phyloP scores from a whole-genome alignment of 2,888 invertebrate species.

The Nudaria mundana region DNA sequence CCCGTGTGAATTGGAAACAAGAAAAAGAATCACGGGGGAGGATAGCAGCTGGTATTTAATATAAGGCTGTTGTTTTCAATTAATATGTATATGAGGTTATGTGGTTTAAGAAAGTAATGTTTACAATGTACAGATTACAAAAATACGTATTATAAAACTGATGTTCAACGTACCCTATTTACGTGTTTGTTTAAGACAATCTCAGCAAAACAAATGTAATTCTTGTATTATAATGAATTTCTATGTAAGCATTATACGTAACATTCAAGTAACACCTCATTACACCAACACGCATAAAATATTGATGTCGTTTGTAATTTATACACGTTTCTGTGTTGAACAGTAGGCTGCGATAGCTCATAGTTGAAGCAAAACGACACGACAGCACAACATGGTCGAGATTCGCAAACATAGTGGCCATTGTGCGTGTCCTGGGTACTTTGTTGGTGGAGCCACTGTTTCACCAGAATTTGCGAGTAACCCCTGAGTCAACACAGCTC shows the following conservation, averaged over 20 bases:
- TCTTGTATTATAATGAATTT: constrained; percentile 11
- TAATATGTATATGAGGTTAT: too few species aligned
- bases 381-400: constrained; percentile 45
- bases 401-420: constrained; percentile 57
- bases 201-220: background rate
- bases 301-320: constrained; percentile 54
- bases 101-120: too few species aligned
- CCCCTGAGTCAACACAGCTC: constrained; percentile 62
- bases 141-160: too few species aligned
- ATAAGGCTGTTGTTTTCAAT: too few species aligned
- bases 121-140: too few species aligned
- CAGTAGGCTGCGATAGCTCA: constrained; percentile 48
- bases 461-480: constrained; percentile 54
- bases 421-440: constrained; percentile 62
- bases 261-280: constrained; percentile 20
- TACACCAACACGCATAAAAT: constrained; percentile 33
- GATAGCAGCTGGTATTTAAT: too few species aligned
- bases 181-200: constrained; percentile 3
- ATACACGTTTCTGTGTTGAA: constrained; percentile 55
- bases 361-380: constrained; percentile 41
- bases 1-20: too few species aligned
- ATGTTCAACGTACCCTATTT: too few species aligned
- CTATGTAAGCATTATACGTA: constrained; percentile 23
- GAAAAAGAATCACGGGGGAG: too few species aligned
- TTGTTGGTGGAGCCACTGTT: constrained; percentile 52